These are phyloP conservation scores for Calidris pygmaea DNA, from an alignment of 2,113 vertebrate genomes.

Conservation along the genomic window DNA sequence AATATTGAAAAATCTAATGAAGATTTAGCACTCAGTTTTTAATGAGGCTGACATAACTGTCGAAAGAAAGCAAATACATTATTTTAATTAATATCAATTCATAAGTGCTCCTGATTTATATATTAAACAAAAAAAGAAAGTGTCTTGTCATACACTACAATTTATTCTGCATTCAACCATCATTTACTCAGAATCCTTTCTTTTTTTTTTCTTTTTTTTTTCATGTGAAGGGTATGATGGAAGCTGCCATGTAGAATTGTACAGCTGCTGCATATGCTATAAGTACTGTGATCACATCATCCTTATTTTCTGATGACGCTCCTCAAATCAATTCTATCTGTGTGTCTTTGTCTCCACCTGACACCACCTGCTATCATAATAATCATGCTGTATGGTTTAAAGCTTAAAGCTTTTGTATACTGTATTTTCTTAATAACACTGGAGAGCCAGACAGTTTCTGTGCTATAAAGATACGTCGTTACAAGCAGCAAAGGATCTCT, in stretches of 20 bases:
- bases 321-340: slow-evolving; percentile 61
- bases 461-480: slow-evolving; percentile 31
- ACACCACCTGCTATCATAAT: slow-evolving; percentile 71
- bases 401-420: slow-evolving; percentile 56
- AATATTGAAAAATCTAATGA: slow-evolving; percentile 82
- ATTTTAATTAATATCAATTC: slow-evolving; percentile 83
- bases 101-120: slow-evolving; percentile 75
- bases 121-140: slow-evolving; percentile 78
- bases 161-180: slow-evolving; percentile 74
- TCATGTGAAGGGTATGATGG: slow-evolving; percentile 51
- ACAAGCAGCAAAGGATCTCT: slow-evolving; percentile 23
- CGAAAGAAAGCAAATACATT: slow-evolving; percentile 82
- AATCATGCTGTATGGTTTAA: slow-evolving; percentile 70
- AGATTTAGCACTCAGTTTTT: slow-evolving; percentile 79
- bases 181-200: slow-evolving; percentile 65
- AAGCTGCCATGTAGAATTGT: slow-evolving; percentile 68
- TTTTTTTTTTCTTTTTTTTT: slow-evolving; percentile 11
- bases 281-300: slow-evolving; percentile 72
- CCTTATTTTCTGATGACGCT: slow-evolving; percentile 63
- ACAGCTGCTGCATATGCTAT: slow-evolving; percentile 56
- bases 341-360: slow-evolving; percentile 68
- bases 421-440: slow-evolving; percentile 58
- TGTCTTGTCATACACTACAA: slow-evolving; percentile 74
- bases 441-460: slow-evolving; percentile 17
- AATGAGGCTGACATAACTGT: slow-evolving; percentile 79